Evolutionary conservation across 2,113 vertebrate genomes (phyloP), one percentile per base, ranked within the genome.

Genomic region (Austrofundulus limnaeus): DNA sequence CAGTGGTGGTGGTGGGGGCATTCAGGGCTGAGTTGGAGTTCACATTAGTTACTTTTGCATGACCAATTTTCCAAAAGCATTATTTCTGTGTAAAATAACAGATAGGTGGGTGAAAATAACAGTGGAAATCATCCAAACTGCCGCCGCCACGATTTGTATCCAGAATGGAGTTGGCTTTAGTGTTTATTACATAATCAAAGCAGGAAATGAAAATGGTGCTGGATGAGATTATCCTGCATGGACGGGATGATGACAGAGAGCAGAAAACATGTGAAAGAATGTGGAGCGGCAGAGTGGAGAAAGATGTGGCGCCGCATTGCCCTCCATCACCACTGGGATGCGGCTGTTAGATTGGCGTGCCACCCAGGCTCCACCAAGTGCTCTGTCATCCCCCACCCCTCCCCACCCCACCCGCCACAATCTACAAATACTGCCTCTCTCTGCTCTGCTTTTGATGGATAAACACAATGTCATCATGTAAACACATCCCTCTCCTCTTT

Each of bases 401-500:
- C 25, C 61, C 49, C 3, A 64, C 61, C 9, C 9, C 43, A 8
- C 31, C 4, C 31, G 10, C 31, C 31, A 5, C 31, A 34, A 25
- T 80, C 70, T 81, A 77, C 82, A 73, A 83, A 87, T 63, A 53
- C 77, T n/a, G 51, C 66, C 81, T 72, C 74, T 72, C 78, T 81
- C 79, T 42, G 67, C 74, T 83, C 78, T 70, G 54, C 64, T 72
- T 82, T 78, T 92, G 90, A 91, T 90, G 85, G 87, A 90, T 91
- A 78, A 89, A 84, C 85, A 80, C 82, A 75, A 74, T 71, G 73
- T 55, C 73, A 63, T 79, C 80, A 75, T 89, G 79, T 90, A 85
- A 89, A 87, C 86, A 83, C 84, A 79, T 90, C 77, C 83, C 70
- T 90, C 85, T 81, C 74, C 75, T 83, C 45, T 75, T 85, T 85